Conservation (phyloP, 1,140 invertebrate genomes). For the Adelges cooleyi region DNA sequence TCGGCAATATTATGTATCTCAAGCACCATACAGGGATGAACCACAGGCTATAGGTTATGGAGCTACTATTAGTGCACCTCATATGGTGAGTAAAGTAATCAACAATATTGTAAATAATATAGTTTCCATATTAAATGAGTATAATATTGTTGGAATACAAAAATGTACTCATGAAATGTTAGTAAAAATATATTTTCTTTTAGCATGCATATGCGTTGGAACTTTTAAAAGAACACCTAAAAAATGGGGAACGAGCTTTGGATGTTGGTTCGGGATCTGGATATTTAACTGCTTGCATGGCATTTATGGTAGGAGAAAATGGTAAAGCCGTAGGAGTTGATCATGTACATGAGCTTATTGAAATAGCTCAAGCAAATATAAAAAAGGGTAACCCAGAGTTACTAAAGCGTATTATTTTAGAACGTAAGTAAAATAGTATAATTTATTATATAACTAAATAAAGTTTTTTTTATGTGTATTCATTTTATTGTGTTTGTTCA, state of each 20-base stretch:
- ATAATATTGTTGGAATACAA: no score
- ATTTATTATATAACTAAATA: not conserved
- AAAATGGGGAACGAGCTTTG: conserved; percentile 64
- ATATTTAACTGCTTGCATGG: conserved; percentile 92
- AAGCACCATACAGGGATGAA: conserved; percentile 75
- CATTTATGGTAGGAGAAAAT: conserved; percentile 64
- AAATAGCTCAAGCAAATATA: conserved; percentile 64
- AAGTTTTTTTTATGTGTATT: not conserved
- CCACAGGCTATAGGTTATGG: conserved; percentile 80
- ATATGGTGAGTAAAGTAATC: conserved; percentile 72
- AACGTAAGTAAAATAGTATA: conserved; percentile 45
- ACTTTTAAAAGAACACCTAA: conserved; percentile 68
- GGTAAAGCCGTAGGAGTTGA: conserved; percentile 84
- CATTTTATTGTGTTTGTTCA: conserved; percentile 31
- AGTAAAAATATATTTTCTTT: conserved; percentile 5
- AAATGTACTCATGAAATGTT: no score
- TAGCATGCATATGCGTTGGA: conserved; percentile 88
- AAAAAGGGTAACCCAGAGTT: conserved; percentile 58
- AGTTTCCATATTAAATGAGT: no score
- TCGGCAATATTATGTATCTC: conserved; percentile 61
- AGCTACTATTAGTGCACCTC: conserved; percentile 93
- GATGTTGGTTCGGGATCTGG: conserved; percentile 95
- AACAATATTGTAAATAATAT: no score
- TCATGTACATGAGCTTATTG: conserved; percentile 77
- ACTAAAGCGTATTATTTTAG: conserved; percentile 55